Evolutionary conservation across 2,113 vertebrate genomes (phyloP).

Genomic region (Neodon shergylaensis): DNA sequence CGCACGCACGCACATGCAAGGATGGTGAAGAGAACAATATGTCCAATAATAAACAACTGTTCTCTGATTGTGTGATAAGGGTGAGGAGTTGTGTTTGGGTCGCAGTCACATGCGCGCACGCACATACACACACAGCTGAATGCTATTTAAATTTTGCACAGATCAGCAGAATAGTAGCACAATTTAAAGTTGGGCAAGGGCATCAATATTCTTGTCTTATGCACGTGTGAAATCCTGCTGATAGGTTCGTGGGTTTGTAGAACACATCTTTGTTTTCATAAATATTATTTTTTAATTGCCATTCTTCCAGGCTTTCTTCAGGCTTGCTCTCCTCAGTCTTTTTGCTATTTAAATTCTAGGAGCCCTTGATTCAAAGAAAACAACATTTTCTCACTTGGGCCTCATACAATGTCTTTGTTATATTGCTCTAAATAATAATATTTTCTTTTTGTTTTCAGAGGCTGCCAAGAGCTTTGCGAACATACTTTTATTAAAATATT

Average conservation of each 20-base stretch:
- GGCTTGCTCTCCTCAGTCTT: background rate
- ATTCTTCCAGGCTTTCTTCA: background rate
- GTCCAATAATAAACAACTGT: background rate
- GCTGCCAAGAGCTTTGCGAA: background rate
- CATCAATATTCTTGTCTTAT: background rate
- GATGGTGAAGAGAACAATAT: background rate
- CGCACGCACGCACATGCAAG: too few relatives aligned
- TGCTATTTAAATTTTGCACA: conserved; percentile 7
- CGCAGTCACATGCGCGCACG: background rate
- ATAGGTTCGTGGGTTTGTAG: conserved; percentile 12
- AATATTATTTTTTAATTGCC: background rate
- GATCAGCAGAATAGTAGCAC: background rate
- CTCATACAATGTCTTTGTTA: background rate
- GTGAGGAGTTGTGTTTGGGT: background rate
- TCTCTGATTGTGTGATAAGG: background rate
- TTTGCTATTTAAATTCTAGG: background rate
- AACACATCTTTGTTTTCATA: background rate
- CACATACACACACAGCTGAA: background rate
- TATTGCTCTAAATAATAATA: background rate
- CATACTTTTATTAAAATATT: conserved; percentile 49
- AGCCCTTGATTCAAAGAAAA: background rate
- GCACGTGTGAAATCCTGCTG: background rate
- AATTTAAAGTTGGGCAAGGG: background rate
- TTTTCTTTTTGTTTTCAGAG: conserved; percentile 14
- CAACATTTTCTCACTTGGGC: background rate